Evolutionary conservation across 2,113 vertebrate genomes (phyloP).

Genomic region (Apteryx mantelli): DNA sequence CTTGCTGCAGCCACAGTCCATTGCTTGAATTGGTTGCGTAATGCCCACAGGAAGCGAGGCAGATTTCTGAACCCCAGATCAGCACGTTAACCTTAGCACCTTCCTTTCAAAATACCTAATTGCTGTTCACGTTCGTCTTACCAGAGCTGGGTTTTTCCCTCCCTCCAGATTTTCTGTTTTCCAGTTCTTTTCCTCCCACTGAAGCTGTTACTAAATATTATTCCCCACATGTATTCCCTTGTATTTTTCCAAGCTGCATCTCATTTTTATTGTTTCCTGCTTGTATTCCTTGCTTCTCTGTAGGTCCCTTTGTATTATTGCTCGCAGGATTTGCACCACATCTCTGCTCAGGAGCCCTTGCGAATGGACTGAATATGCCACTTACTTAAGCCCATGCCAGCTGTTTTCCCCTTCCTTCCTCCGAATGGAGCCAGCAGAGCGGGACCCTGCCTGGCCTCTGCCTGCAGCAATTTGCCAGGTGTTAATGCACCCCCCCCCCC

Average conservation of each 20-base stretch:
- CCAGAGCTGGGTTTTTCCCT: neutral
- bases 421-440: neutral
- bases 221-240: slow-evolving; percentile 3
- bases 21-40: neutral
- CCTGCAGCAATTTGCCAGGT: too few species aligned
- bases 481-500: too few species aligned
- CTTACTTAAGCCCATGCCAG: neutral
- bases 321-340: neutral
- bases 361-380: neutral
- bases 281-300: slow-evolving; percentile 38
- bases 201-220: slow-evolving; percentile 15
- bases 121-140: neutral
- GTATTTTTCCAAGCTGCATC: slow-evolving; percentile 48
- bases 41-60: accelerated
- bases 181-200: neutral
- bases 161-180: slow-evolving; percentile 1
- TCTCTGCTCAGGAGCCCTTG: neutral
- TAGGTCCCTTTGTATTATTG: slow-evolving; percentile 34
- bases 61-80: neutral
- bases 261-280: slow-evolving; percentile 57
- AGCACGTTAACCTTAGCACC: neutral
- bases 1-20: neutral
- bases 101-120: neutral
- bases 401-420: neutral
- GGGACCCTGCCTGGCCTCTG: too few species aligned